phyloP scores from a whole-genome alignment of 1,140 invertebrate genomes.

The Cyrtorhinus lividipennis region DNA sequence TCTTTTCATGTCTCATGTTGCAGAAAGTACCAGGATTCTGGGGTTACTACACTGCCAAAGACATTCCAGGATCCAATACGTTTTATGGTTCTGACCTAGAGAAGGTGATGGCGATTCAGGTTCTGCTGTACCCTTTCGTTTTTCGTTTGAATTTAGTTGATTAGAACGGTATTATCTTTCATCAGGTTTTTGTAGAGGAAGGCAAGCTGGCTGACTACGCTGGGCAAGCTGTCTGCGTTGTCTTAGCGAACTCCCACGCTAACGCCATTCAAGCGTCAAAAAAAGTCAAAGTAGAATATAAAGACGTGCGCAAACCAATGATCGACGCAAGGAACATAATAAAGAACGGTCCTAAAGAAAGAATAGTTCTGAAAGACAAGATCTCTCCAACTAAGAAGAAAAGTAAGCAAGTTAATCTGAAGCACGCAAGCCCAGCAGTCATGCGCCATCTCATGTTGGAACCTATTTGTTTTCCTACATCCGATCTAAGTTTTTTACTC shows the following conservation, averaged over 20 bases:
- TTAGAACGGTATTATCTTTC: constrained; percentile 13
- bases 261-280: constrained; percentile 44
- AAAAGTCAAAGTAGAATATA: constrained; percentile 48
- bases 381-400: constrained; percentile 10
- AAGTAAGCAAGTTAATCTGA: constrained; percentile 8
- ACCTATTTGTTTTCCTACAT: too few relatives aligned
- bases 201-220: constrained; percentile 15
- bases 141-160: neutral
- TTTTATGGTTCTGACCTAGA: constrained; percentile 25
- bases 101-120: neutral
- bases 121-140: neutral
- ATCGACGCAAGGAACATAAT: constrained; percentile 13
- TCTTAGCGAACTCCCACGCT: constrained; percentile 34
- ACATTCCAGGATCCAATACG: constrained; percentile 56
- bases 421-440: too few relatives aligned
- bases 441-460: too few relatives aligned
- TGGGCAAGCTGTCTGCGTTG: constrained; percentile 9
- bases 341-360: neutral
- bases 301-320: constrained; percentile 11
- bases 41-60: constrained; percentile 51
- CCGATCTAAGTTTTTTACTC: too few relatives aligned
- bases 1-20: neutral
- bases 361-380: constrained; percentile 2
- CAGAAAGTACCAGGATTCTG: constrained; percentile 50
- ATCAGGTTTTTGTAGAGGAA: constrained; percentile 34